Evolutionary conservation across 2,797 vertebrate genomes (phyloP), one percentile per base, ranked within the genome.

Genomic region (Coreius guichenoti): DNA sequence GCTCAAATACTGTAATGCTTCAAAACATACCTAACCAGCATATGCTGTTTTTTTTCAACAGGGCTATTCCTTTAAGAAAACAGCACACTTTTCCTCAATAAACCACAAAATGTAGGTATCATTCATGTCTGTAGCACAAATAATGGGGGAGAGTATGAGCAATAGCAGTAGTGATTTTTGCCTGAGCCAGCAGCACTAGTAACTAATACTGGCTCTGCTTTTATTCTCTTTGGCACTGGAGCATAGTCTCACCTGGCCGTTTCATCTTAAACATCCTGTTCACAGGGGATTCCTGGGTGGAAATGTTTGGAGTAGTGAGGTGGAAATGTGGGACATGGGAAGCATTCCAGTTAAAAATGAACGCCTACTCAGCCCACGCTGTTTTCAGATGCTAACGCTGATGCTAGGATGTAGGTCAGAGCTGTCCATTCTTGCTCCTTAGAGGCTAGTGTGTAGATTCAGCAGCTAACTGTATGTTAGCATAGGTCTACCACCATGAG

Each of bases 341-440:
- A 84, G 54, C 63, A 80, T 87, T 88, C 83, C 86, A 87, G 81
- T 83, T 68, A 82, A 86, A 84, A 87, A 77, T 80, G 84, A 80
- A 87, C 73, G 76, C 77, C 84, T 80, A 82, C 84, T 68, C 58
- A 63, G 74, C 82, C 88, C 75, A 86, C 21, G 31, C 83, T 39
- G 26, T 51, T 84, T 76, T 81, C 69, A 82, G 61, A 88, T 70
- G 47, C 49, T 58, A 84, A 26, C 26, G 9, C 56, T 78, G 56
- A 88, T 76, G 81, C 49, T 61, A 85, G 39, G 39, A 84, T 80
- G 69, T 87, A 84, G 86, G 83, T 82, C 87, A 86, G 61, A 72
- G 74, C 68, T 82, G 77, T 73, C 79, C 63, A 6, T 70, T 68
- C 75, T 21, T 75, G 67, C 78, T 81, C 77, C 86, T 76, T 61